phyloP scores from a whole-genome alignment of 2,797 vertebrate genomes.

The Bovichtus diacanthus region DNA sequence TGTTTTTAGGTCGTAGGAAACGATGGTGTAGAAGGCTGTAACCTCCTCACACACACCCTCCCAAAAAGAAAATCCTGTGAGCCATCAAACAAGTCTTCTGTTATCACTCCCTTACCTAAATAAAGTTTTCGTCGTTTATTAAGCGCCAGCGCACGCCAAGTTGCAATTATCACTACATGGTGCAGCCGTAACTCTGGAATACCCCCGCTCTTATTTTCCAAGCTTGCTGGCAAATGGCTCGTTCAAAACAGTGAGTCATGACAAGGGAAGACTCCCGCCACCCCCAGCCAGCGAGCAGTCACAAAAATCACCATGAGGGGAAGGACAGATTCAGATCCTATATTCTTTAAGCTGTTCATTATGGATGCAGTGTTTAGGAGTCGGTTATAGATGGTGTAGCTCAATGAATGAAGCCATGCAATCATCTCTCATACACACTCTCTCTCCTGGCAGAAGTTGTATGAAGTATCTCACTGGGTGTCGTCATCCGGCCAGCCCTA shows the following conservation, averaged over 20 bases:
- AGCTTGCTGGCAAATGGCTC: slow-evolving; percentile 51
- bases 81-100: slow-evolving; percentile 50
- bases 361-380: slow-evolving; percentile 39
- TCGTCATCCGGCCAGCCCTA: slow-evolving; percentile 50
- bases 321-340: slow-evolving; percentile 23
- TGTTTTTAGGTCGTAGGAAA: slow-evolving; percentile 49
- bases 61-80: slow-evolving; percentile 42
- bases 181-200: slow-evolving; percentile 67
- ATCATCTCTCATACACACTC: slow-evolving; percentile 53
- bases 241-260: slow-evolving; percentile 71
- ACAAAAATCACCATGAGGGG: slow-evolving; percentile 41
- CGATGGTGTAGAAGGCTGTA: slow-evolving; percentile 40
- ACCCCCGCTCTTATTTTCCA: slow-evolving; percentile 68
- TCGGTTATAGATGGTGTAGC: slow-evolving; percentile 16
- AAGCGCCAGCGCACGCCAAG: slow-evolving; percentile 40
- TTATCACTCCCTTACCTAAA: slow-evolving; percentile 64
- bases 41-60: slow-evolving; percentile 18
- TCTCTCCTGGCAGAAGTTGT: slow-evolving; percentile 48
- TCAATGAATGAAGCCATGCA: slow-evolving; percentile 51
- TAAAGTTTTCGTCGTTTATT: slow-evolving; percentile 55
- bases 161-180: slow-evolving; percentile 70
- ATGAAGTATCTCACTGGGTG: slow-evolving; percentile 49
- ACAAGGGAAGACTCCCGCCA: slow-evolving; percentile 64
- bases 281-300: slow-evolving; percentile 52
- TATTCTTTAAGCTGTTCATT: slow-evolving; percentile 42